Evolutionary conservation across 35 echinoderm and acorn worm species (phyloP).

Genomic region (Heliocidaris tuberculata): DNA sequence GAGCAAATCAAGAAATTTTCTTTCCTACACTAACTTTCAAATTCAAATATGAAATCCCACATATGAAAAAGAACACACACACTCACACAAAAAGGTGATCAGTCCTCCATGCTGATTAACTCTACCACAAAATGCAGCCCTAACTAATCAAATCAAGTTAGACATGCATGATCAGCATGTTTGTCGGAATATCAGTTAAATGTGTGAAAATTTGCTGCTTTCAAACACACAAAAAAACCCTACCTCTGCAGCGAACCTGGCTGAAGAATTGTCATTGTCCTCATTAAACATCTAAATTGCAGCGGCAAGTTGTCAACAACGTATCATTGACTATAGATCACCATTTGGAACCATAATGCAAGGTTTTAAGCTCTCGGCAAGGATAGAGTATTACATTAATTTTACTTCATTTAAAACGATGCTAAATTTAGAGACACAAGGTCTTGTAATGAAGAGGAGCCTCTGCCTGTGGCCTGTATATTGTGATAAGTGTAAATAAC

Average conservation of each 20-base stretch:
- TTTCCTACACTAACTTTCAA: neutral
- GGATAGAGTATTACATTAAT: neutral
- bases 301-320: neutral
- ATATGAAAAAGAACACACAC: neutral
- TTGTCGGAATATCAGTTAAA: neutral
- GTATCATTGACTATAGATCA: conserved; percentile 4
- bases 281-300: conserved; percentile 1
- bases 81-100: neutral
- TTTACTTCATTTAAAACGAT: neutral
- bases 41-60: neutral
- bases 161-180: neutral
- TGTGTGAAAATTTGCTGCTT: neutral
- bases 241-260: neutral
- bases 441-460: neutral
- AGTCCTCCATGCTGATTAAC: neutral
- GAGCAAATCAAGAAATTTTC: neutral
- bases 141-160: neutral
- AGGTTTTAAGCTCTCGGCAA: neutral
- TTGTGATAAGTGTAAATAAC: neutral
- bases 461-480: neutral
- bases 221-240: neutral
- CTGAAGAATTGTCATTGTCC: neutral
- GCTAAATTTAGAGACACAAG: conserved; percentile 3
- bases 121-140: neutral
- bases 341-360: neutral